Evolutionary conservation across 2,888 invertebrate genomes (phyloP), one percentile per base, ranked within the genome.

Genomic region (Dicyrtomina minuta): DNA sequence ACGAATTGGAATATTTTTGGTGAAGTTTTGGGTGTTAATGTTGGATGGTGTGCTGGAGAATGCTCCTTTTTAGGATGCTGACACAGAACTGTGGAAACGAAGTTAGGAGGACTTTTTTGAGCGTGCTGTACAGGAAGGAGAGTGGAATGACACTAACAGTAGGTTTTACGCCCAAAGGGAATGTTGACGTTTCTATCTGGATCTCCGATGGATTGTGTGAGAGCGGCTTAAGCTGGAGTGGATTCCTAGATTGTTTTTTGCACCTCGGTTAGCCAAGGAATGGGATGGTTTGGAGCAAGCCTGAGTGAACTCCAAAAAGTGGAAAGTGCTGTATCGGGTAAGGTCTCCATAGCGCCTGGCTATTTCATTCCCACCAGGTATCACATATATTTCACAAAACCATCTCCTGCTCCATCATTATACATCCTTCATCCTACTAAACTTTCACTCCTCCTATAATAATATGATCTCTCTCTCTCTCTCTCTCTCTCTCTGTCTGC

Each of bases 301-400:
- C 3, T 20, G 51, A 51, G 43, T 20, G 43, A 20, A 41, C 41
- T 26, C 60, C 20, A 60, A 43, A n/a, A 22, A 20, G 22, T 24
- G 60, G 60, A 60, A 60, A 43, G 43, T 60, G 41, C 13, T 41
- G 60, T 41, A 58, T 56, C 65, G 68, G 70, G 74, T 74, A 72
- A 70, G n/a, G n/a, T n/a, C 72, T 70, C 26, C 65, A 70, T 70
- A 71, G 75, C 75, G 73, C 75, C 73, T 75, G 75, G 75, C 75
- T 70, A 72, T 73, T 75, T 68, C 61, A 61, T 60, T 20, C 13
- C 20, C 53, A 53, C 15, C n/a, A 46, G 46, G n/a, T 46, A 15
- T n/a, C 4, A 4, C 15, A 46, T 4, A 46, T 41, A 8, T 41
- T 8, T 41, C 43, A 13, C 43, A 41, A 12, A 13, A 13, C 43